phyloP scores from a whole-genome alignment of 2,888 invertebrate genomes.

The Microdon myrmicae region DNA sequence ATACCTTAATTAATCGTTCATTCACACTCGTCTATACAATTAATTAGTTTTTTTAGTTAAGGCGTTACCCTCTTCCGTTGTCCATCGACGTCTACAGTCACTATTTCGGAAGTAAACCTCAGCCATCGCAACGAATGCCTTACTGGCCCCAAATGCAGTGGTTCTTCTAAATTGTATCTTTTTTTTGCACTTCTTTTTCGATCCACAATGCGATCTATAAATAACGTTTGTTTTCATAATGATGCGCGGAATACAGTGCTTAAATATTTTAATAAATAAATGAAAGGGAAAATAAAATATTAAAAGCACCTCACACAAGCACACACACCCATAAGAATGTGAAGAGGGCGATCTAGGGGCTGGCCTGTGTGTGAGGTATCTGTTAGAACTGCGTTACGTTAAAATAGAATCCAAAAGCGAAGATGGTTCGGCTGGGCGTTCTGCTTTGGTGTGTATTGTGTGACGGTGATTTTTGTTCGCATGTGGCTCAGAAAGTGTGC shows the following conservation, averaged over 20 bases:
- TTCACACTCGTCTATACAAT: no score
- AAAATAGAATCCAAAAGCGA: constrained; percentile 50
- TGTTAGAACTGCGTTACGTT: constrained; percentile 45
- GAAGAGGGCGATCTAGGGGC: no score
- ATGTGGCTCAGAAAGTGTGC: constrained; percentile 25
- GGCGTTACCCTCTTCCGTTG: no score
- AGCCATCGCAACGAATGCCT: no score
- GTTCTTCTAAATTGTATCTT: no score
- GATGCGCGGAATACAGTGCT: constrained; percentile 50
- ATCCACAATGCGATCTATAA: constrained; percentile 39
- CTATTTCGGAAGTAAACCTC: no score
- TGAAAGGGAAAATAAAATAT: constrained; percentile 13
- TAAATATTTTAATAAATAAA: no score
- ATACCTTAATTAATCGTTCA: no score
- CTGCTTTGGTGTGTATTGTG: constrained; percentile 16
- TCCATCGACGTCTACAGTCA: no score
- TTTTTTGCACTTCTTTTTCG: no score
- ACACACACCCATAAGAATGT: constrained; percentile 14
- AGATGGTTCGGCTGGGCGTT: constrained; percentile 28
- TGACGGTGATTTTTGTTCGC: constrained; percentile 27
- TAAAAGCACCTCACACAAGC: constrained; percentile 13
- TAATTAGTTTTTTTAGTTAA: no score
- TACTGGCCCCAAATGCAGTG: no score
- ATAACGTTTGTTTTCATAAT: constrained; percentile 51
- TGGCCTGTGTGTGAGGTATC: constrained; percentile 39